Evolutionary conservation across 2,888 invertebrate genomes (phyloP).

Genomic region (Xanthorhoe spadicearia): DNA sequence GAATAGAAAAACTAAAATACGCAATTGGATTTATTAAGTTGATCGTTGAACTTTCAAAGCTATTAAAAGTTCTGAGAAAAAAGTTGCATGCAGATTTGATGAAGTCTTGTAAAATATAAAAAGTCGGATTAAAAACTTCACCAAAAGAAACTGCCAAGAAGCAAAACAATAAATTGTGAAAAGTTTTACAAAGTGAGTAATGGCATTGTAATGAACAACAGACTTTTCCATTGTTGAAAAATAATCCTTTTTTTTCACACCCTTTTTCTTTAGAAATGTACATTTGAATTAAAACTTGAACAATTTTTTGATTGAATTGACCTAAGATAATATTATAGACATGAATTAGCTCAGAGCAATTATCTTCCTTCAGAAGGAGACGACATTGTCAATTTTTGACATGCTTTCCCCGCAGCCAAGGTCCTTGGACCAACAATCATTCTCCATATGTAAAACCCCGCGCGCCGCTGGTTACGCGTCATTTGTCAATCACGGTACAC

Average conservation of each 20-base stretch:
- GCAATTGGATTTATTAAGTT: background rate
- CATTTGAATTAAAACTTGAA: too few species aligned
- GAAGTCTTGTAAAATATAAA: background rate
- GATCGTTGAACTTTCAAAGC: background rate
- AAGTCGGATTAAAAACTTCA: conserved; percentile 11
- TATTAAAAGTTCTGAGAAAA: too few species aligned
- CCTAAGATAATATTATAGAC: too few species aligned
- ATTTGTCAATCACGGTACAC: too few species aligned
- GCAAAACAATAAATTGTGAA: background rate
- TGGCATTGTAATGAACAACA: conserved; percentile 1
- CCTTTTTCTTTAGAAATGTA: background rate
- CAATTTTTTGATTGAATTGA: too few species aligned
- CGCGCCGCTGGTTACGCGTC: too few species aligned
- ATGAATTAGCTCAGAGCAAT: too few species aligned
- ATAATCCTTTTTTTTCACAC: background rate
- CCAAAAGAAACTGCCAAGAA: conserved; percentile 9
- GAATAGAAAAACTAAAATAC: background rate
- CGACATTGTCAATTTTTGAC: too few species aligned
- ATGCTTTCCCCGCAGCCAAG: too few species aligned
- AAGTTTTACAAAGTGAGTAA: conserved; percentile 3
- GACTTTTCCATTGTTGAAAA: background rate
- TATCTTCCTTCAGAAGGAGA: too few species aligned
- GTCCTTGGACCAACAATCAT: too few species aligned
- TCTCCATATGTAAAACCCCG: too few species aligned
- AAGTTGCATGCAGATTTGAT: background rate